Conservation (phyloP, 2,797 vertebrate species). For the Parauchenoglanis ngamensis region DNA sequence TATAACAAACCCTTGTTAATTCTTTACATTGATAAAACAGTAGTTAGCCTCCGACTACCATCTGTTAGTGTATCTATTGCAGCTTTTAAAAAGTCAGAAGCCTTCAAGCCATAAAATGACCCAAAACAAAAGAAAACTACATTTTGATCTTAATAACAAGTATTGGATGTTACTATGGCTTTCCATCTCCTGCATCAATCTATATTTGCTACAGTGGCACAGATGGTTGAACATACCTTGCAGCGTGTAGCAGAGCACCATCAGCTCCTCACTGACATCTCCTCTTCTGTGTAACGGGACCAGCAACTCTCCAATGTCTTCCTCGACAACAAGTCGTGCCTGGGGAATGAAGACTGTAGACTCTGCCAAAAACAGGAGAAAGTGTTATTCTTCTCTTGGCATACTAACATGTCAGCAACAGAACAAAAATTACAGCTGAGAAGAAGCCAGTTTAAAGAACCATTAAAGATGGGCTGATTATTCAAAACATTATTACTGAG, state of each 20-base stretch:
- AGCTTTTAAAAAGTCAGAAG: background rate
- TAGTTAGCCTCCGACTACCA: background rate
- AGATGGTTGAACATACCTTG: constrained; percentile 78
- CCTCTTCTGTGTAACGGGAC: constrained; percentile 89
- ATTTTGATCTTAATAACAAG: background rate
- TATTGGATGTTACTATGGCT: background rate
- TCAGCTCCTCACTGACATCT: constrained; percentile 88
- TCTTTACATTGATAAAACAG: background rate
- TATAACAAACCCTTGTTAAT: background rate
- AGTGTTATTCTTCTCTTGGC: constrained; percentile 20
- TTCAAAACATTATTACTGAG: constrained; percentile 44
- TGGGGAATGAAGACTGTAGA: constrained; percentile 88
- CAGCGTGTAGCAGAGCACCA: constrained; percentile 91
- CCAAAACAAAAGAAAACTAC: background rate
- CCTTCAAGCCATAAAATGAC: background rate
- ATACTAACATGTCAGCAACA: constrained; percentile 1
- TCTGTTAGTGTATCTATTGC: background rate
- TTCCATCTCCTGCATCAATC: background rate
- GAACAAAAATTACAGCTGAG: background rate
- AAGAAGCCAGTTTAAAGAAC: constrained; percentile 38
- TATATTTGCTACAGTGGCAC: constrained; percentile 12
- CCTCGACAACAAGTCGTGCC: constrained; percentile 79
- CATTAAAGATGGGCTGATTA: constrained; percentile 15
- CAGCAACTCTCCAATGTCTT: constrained; percentile 87
- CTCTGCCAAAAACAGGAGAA: constrained; percentile 69